A percentile compares a stretch with the other conserved stretches of the same genome.
These are phyloP conservation scores for Drosophila quinaria DNA, from an alignment of 2,888 invertebrate genomes.

Conservation along the genomic window DNA sequence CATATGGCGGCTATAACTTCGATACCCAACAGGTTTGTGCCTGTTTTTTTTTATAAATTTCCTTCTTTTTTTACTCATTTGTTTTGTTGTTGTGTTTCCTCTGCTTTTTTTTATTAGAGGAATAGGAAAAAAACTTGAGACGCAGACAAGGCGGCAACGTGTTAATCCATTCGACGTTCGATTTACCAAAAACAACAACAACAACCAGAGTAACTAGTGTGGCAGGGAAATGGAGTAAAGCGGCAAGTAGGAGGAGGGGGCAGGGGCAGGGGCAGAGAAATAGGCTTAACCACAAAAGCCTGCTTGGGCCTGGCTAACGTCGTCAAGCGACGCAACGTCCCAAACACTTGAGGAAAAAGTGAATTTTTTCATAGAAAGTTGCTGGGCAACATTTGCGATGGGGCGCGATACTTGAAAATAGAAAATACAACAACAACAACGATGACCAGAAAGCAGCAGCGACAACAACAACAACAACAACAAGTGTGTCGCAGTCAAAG, in stretches of 20 bases:
- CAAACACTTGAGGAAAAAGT: slow-evolving; percentile 75
- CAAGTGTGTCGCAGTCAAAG: slow-evolving; percentile 31
- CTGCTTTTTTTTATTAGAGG: slow-evolving; percentile 8
- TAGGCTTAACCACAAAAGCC: slow-evolving; percentile 44
- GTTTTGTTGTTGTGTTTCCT: slow-evolving; percentile 19
- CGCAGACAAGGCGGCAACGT: slow-evolving; percentile 47
- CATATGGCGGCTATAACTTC: slow-evolving; percentile 54
- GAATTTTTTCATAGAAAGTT: slow-evolving; percentile 83
- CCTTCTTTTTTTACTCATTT: slow-evolving; percentile 37
- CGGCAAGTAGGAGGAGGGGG: background rate
- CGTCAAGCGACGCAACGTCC: slow-evolving; percentile 38
- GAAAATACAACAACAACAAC: slow-evolving; percentile 58
- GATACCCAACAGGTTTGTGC: slow-evolving; percentile 67
- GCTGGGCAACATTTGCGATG: slow-evolving; percentile 76
- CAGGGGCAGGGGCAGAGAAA: background rate
- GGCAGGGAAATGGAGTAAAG: slow-evolving; percentile 17
- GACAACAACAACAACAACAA: slow-evolving; percentile 21
- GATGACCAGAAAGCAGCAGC: slow-evolving; percentile 1
- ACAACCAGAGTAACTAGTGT: slow-evolving; percentile 9
- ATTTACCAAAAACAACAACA: slow-evolving; percentile 58
- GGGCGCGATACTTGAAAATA: slow-evolving; percentile 69
- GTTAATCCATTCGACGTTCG: slow-evolving; percentile 62
- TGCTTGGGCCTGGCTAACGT: slow-evolving; percentile 45
- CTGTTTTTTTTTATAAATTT: slow-evolving; percentile 29
- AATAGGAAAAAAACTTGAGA: slow-evolving; percentile 41